Evolutionary conservation across 2,113 vertebrate genomes (phyloP), one percentile per base, ranked within the genome.

Genomic region (Cyanoliseus patagonus): DNA sequence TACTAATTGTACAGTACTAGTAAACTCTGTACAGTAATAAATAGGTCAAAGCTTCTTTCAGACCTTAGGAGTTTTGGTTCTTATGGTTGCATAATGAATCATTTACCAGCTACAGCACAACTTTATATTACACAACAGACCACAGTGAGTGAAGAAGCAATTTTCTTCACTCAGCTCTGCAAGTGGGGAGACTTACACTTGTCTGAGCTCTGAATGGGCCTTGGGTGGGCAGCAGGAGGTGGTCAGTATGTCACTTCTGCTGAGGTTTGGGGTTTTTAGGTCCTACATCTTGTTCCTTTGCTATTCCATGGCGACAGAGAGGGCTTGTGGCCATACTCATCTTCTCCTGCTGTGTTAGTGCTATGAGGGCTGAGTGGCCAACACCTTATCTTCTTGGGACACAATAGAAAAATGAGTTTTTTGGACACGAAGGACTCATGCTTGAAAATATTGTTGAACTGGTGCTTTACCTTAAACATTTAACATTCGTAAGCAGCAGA

Each of bases 1-100:
- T 88, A 97, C 84, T 94, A 98, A 97, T 96, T 97, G 96, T 96
- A 97, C 86, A 93, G 94, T 94, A 95, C 72, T 63, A 81, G 61
- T 83, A 97, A 97, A 76, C 83, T 96, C 86, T 93, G 67, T 93
- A 81, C 66, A 93, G 64, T 83, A 95, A 96, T 86, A 96, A 96
- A 66, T 24, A 84, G 62, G 80, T 94, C 95, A 94, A 80, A 46
- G 28, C 41, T 94, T 55, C 93, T 96, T 89, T 80, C 59, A 96
- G 68, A 92, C 41, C 33, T 85, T 64, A 81, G 37, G 55, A 88
- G 37, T 86, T 91, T 87, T 52, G 57, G 53, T 55, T 97, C 92
- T 96, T 67, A 83, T 4, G 67, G 53, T 7, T 94, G 74, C 67
- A 90, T 70, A 81, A 78, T 23, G 52, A 95, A 68, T 70, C 72